Evolutionary conservation across 2,888 invertebrate species (phyloP).

Genomic region (Amaurobius ferox): DNA sequence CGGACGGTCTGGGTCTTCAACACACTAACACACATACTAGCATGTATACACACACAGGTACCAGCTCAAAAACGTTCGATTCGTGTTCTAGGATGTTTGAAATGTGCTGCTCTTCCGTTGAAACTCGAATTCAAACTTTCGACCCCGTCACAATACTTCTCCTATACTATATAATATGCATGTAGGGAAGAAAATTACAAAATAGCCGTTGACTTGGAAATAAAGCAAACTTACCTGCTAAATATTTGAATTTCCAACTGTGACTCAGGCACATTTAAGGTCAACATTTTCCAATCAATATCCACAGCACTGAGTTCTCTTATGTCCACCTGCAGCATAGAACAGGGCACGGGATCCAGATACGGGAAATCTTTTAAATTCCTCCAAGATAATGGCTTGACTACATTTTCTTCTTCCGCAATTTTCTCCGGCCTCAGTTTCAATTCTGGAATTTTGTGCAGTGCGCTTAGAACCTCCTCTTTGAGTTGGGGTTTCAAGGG

Average conservation of each 20-base stretch:
- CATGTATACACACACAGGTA: too few relatives aligned
- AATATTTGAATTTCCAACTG: conserved; percentile 92
- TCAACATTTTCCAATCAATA: conserved; percentile 95
- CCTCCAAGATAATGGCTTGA: conserved; percentile 12
- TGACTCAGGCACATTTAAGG: conserved; percentile 88
- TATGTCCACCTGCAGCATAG: conserved; percentile 86
- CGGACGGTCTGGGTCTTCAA: too few relatives aligned
- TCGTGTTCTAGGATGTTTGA: too few relatives aligned
- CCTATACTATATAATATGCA: too few relatives aligned
- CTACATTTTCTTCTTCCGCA: conserved; percentile 82
- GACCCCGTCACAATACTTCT: too few relatives aligned
- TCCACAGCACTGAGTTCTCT: conserved; percentile 89
- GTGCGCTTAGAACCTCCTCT: conserved; percentile 88
- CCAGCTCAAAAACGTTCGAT: too few relatives aligned
- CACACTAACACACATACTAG: too few relatives aligned
- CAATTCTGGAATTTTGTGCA: conserved; percentile 92
- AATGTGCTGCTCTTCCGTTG: too few relatives aligned
- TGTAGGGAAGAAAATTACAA: too few relatives aligned
- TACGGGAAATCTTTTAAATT: conserved; percentile 77
- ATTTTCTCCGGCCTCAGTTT: conserved; percentile 92
- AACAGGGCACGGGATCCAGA: conserved; percentile 88
- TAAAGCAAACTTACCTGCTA: conserved; percentile 84
- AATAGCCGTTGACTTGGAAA: too few relatives aligned
- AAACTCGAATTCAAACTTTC: too few relatives aligned
- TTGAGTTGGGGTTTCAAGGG: conserved; percentile 86